A percentile compares a stretch with the other conserved stretches of the same genome.
phyloP scores from a whole-genome alignment of 2,113 vertebrate species.

The Excalfactoria chinensis region DNA sequence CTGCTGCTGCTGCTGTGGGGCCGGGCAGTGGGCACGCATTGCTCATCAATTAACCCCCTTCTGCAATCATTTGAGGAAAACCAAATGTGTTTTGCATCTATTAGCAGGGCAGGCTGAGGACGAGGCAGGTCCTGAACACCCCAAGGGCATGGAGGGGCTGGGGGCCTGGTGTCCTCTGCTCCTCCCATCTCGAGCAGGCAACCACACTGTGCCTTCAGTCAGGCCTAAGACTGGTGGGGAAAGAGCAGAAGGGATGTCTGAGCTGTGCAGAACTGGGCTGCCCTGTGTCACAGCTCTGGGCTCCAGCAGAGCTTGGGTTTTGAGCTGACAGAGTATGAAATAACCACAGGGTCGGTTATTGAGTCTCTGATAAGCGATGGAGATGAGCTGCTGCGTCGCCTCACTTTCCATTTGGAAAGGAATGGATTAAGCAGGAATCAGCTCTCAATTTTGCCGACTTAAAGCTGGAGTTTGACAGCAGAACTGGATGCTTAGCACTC shows the following conservation, averaged over 20 bases:
- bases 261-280: not conserved
- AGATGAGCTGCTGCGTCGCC: not conserved
- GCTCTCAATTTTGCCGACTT: not conserved
- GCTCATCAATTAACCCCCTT: constrained; percentile 39
- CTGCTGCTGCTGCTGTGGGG: not conserved
- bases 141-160: not conserved
- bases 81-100: fast-evolving
- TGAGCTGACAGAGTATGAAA: not conserved
- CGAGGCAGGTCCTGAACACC: not conserved
- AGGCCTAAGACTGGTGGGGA: not conserved
- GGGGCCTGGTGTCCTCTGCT: too few species aligned
- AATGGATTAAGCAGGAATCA: not conserved
- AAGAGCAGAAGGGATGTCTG: not conserved
- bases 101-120: not conserved
- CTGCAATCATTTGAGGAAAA: not conserved
- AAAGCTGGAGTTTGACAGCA: not conserved
- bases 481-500: not conserved
- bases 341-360: not conserved
- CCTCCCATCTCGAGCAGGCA: not conserved
- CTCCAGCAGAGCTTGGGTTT: not conserved
- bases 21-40: not conserved
- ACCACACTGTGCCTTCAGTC: not conserved
- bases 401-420: not conserved
- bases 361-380: not conserved
- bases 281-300: not conserved